Conservation (phyloP, 2,113 vertebrate genomes). For the Anoura caudifer region DNA sequence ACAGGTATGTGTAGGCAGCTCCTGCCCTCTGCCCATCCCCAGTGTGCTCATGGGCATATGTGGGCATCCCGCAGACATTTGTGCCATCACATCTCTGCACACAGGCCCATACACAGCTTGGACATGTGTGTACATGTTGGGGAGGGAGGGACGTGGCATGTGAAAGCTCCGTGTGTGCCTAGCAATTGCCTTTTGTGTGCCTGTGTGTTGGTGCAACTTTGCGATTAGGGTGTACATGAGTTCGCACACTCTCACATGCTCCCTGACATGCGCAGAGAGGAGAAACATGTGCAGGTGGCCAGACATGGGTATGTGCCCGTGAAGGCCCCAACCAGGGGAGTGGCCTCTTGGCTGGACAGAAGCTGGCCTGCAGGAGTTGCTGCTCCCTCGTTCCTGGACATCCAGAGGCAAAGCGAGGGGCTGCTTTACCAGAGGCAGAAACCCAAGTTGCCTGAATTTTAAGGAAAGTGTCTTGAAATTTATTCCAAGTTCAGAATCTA, state of each 20-base stretch:
- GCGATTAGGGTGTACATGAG: neutral
- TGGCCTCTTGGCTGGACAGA: neutral
- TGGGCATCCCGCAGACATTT: neutral
- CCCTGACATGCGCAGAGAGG: neutral
- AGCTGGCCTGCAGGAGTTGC: accelerated
- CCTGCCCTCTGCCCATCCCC: neutral
- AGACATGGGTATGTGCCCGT: neutral
- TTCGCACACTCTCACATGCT: neutral
- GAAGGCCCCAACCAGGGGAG: neutral
- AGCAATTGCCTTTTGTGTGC: neutral
- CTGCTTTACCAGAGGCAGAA: neutral
- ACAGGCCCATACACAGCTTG: neutral
- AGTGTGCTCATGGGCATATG: accelerated
- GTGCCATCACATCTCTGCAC: neutral
- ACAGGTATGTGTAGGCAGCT: neutral
- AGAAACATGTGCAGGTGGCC: neutral
- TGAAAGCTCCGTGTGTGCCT: neutral
- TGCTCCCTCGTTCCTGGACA: neutral
- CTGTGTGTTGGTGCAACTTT: neutral
- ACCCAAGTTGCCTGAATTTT: neutral
- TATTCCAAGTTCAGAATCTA: neutral
- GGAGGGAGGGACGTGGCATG: neutral
- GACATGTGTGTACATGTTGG: neutral
- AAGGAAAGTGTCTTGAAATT: neutral
- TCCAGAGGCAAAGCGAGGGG: neutral